phyloP scores from a whole-genome alignment of 2,113 vertebrate genomes.

The Naja naja region DNA sequence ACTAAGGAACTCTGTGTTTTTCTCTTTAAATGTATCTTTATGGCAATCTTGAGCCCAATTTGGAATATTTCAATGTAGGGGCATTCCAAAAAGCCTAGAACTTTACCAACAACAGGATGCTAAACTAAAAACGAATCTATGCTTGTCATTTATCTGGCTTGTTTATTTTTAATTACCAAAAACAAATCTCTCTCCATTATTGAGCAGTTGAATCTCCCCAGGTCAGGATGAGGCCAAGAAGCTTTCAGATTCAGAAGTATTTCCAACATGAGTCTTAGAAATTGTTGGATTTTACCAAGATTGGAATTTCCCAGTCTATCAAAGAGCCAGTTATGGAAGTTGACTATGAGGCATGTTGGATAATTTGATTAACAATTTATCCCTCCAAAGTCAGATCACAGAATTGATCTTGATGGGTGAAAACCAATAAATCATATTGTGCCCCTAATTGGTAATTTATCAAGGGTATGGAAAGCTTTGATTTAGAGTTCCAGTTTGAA shows the following conservation, averaged over 20 bases:
- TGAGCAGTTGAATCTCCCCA: background rate
- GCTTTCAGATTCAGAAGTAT: background rate
- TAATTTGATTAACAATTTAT: background rate
- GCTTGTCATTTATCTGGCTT: background rate
- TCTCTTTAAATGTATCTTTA: background rate
- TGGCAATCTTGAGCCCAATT: background rate
- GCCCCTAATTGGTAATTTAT: background rate
- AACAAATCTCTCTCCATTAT: background rate
- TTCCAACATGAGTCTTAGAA: background rate
- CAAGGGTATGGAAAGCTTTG: background rate
- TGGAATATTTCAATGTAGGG: background rate
- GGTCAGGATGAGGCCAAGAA: background rate
- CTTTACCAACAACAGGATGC: background rate
- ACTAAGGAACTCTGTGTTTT: background rate
- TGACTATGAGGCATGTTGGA: background rate
- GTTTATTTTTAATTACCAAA: background rate
- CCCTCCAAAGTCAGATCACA: background rate
- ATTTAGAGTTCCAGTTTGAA: background rate
- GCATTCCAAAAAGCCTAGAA: background rate
- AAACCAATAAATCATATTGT: background rate
- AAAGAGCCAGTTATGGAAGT: background rate
- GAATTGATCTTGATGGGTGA: background rate
- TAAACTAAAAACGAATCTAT: background rate
- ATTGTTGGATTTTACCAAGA: background rate
- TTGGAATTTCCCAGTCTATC: background rate